Conservation (phyloP, 2,888 invertebrate genomes). For the Macrosoma leucophasiata region DNA sequence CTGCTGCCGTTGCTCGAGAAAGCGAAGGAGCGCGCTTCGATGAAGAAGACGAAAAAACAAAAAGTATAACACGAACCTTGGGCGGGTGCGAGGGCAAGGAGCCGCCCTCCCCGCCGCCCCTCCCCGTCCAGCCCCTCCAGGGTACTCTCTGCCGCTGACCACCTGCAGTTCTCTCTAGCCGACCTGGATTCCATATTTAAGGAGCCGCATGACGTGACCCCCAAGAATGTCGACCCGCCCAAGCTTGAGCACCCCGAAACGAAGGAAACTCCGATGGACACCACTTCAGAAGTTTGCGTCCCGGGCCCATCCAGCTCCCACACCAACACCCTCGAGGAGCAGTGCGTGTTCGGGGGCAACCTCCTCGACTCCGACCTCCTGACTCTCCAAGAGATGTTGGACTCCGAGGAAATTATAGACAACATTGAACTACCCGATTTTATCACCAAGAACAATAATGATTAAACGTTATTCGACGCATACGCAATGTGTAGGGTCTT, state of each 20-base stretch:
- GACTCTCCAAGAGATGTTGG: constrained; percentile 12
- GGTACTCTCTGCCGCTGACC: constrained; percentile 40
- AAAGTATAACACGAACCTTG: constrained; percentile 61
- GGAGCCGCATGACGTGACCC: constrained; percentile 33
- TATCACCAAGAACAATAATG: too few species aligned
- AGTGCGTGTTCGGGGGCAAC: constrained; percentile 18
- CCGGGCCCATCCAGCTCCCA: constrained; percentile 17
- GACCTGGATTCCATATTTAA: constrained; percentile 50
- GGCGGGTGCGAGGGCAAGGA: constrained; percentile 30
- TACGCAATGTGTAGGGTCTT: too few species aligned
- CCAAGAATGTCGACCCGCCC: constrained; percentile 15
- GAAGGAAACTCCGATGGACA: constrained; percentile 4
- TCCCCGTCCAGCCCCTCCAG: constrained; percentile 83
- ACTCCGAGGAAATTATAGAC: constrained; percentile 19
- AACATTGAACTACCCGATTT: too few species aligned
- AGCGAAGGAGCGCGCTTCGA: constrained; percentile 85
- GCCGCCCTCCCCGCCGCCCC: constrained; percentile 82
- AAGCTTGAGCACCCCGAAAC: constrained; percentile 12
- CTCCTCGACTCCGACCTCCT: constrained; percentile 13
- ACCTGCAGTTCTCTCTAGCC: constrained; percentile 44
- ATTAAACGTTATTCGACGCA: too few species aligned
- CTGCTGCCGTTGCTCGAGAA: constrained; percentile 91
- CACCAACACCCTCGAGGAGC: constrained; percentile 14
- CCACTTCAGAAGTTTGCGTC: constrained; percentile 11
- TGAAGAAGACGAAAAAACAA: constrained; percentile 77